Evolutionary conservation across 2,113 vertebrate genomes (phyloP), one percentile per base, ranked within the genome.

Genomic region (Mohoua ochrocephala): DNA sequence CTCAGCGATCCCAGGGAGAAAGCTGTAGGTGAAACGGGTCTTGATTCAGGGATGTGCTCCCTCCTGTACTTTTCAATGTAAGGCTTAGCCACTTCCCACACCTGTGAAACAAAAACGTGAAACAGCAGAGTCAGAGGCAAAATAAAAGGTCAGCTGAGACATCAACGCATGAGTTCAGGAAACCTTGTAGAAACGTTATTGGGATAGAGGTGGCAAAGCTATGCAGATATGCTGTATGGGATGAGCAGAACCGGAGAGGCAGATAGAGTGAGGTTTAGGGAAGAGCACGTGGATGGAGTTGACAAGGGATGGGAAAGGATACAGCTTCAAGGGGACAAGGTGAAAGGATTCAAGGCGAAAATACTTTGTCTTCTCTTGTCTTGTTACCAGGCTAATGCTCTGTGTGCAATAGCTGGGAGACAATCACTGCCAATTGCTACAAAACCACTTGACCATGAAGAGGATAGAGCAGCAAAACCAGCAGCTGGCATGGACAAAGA

Each of bases 61-160:
- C 97, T 98, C 96, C 98, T 98, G 91, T 99, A 99, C 95, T 99
- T 99, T 78, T 99, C 99, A 39, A 99, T 99, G 94, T 99, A 99
- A 9, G 99, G 99, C 33, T 96, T 76, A 74, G 99, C 99, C 54
- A 99, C 99, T n/a, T 98, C 88, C 99, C 99, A 99, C 70, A 99
- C 99, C 99, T 99, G 97, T 7, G 41, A 56, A 76, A 79, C 7
- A 22, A 87, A 39, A 61, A 50, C 87, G 82, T 61, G 75, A 70
- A 57, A 81, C 59, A 73, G 41, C 60, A 91, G 41, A 78, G 68
- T 86, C 26, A 63, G 64, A 90, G 56, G 2, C 24, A 92, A 91
- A 63, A 15, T 10, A 69, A 87, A 59, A 74, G 16, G 16, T 78
- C 60, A 92, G 9, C 17, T 49, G 37, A 77, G 26, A 50, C 13